These are phyloP conservation scores for Malurus cyaneus DNA, from an alignment of 2,113 vertebrate species.

Conservation along the genomic window DNA sequence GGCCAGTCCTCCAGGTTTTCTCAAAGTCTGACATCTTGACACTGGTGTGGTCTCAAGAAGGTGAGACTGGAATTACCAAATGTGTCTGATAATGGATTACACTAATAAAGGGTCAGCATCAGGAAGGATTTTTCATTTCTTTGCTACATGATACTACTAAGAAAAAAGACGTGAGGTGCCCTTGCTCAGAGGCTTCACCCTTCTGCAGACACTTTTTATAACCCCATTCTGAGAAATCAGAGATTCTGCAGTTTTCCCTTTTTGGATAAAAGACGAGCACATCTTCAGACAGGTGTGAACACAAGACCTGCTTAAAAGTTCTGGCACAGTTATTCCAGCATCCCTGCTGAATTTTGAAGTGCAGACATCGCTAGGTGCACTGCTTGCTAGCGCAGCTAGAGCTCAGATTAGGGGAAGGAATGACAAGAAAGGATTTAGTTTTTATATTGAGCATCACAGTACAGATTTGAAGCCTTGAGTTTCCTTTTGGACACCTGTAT, in stretches of 20 bases:
- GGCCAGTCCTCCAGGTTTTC: neutral
- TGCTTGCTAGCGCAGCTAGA: neutral
- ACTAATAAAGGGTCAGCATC: neutral
- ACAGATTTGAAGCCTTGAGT: neutral
- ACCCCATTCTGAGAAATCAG: neutral
- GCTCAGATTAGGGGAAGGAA: neutral
- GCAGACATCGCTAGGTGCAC: neutral
- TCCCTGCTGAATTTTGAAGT: neutral
- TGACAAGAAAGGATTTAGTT: neutral
- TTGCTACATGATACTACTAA: neutral
- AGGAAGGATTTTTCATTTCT: neutral
- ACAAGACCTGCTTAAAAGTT: neutral
- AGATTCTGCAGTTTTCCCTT: neutral
- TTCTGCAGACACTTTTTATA: neutral
- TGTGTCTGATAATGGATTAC: neutral
- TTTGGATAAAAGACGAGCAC: fast-evolving
- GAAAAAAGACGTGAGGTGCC: neutral
- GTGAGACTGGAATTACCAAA: neutral
- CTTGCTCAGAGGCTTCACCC: neutral
- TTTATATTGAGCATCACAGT: neutral
- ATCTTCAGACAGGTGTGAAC: neutral
- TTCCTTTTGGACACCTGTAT: neutral
- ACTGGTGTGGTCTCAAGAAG: neutral
- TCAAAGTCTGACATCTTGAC: neutral
- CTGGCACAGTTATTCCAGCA: neutral